A percentile compares a stretch with the other conserved stretches of the same genome.
Evolutionary conservation across 2,797 vertebrate genomes (phyloP).

Genomic region (Sebastiscus albofasciatus): DNA sequence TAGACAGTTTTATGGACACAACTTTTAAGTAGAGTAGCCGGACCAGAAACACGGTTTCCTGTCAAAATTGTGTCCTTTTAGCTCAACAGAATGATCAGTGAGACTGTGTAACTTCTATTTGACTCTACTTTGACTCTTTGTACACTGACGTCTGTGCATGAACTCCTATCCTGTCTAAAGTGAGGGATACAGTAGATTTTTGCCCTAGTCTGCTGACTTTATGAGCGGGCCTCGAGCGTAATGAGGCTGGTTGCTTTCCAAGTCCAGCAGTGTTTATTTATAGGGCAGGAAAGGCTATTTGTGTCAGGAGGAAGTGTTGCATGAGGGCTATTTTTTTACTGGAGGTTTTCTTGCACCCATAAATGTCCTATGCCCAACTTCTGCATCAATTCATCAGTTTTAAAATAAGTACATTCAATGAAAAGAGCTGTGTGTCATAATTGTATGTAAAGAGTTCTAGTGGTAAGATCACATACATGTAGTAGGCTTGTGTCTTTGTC

Average conservation of each 20-base stretch:
- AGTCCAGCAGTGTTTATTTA: constrained; percentile 75
- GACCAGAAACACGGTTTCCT: background rate
- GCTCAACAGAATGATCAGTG: background rate
- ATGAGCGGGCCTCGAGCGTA: constrained; percentile 40
- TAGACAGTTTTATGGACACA: constrained; percentile 18
- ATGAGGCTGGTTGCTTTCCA: constrained; percentile 67
- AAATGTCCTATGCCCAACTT: constrained; percentile 27
- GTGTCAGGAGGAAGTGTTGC: constrained; percentile 73
- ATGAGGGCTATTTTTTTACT: constrained; percentile 63
- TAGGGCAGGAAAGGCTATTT: constrained; percentile 79
- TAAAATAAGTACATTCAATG: background rate
- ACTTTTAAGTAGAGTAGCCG: background rate
- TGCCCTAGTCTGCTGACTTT: constrained; percentile 45
- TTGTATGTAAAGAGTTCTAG: background rate
- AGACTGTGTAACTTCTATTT: constrained; percentile 9
- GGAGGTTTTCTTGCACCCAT: constrained; percentile 30
- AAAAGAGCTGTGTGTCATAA: background rate
- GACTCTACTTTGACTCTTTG: background rate
- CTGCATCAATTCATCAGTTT: constrained; percentile 5
- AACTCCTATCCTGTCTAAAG: constrained; percentile 19
- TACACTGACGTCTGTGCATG: background rate
- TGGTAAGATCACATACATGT: background rate
- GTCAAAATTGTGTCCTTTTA: constrained; percentile 13
- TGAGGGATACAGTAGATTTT: constrained; percentile 24
- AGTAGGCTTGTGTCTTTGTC: background rate